Percentiles rank a stretch among this genome's conserved stretches.
phyloP scores from a whole-genome alignment of 2,797 vertebrate species.

The Thaleichthys pacificus region DNA sequence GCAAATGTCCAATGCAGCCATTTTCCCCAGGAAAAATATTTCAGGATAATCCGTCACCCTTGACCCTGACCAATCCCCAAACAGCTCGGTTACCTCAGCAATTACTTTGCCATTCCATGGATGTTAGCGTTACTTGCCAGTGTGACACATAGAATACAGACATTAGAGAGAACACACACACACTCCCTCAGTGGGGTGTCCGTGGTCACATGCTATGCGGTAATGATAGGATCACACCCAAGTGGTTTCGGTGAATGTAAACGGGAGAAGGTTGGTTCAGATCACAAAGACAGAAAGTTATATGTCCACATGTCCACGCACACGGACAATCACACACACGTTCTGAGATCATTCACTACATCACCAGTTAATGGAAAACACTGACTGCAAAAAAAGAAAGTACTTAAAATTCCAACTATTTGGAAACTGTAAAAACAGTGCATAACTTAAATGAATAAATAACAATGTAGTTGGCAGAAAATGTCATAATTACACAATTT shows the following conservation, averaged over 20 bases:
- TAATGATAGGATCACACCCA: conserved; percentile 31
- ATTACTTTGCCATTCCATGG: conserved; percentile 55
- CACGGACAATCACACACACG: not conserved
- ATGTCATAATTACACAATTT: no score
- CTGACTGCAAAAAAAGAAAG: no score
- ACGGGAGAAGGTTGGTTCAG: conserved; percentile 2
- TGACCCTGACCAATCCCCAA: conserved; percentile 64
- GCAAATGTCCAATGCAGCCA: conserved; percentile 48
- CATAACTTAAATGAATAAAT: no score
- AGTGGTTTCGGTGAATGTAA: conserved; percentile 9
- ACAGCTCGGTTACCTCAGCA: conserved; percentile 61
- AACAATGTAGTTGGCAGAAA: no score
- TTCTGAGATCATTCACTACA: not conserved
- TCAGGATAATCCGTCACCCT: conserved; percentile 67
- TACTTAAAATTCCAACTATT: no score
- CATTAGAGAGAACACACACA: conserved; percentile 1
- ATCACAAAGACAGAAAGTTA: not conserved
- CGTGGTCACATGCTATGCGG: conserved; percentile 11
- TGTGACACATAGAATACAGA: conserved; percentile 19
- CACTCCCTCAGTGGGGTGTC: conserved; percentile 10
- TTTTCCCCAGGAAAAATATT: conserved; percentile 51
- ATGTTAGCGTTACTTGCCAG: conserved; percentile 36
- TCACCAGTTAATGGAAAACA: no score
- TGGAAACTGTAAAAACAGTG: no score
- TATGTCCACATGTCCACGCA: not conserved